A percentile compares a stretch with the other conserved stretches of the same genome.
Evolutionary conservation across 2,113 vertebrate genomes (phyloP).

Genomic region (Candoia aspera): DNA sequence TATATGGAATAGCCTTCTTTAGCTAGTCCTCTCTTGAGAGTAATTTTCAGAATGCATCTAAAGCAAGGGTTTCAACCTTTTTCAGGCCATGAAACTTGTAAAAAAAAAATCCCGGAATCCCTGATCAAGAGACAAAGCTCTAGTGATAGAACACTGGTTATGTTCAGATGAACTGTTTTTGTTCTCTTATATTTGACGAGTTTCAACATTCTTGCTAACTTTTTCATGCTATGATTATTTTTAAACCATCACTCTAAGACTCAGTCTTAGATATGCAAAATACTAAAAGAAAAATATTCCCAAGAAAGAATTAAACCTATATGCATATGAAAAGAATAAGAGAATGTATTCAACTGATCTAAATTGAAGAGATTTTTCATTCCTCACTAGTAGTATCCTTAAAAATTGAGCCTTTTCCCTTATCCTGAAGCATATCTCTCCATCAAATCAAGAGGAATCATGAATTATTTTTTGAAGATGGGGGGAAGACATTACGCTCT

Average conservation of each 20-base stretch:
- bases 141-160: too few species aligned
- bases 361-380: constrained; percentile 11
- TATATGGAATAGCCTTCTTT: background rate
- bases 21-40: background rate
- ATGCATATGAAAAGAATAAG: constrained; percentile 16
- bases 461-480: background rate
- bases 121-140: too few species aligned
- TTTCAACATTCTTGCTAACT: background rate
- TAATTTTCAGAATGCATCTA: background rate
- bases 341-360: background rate
- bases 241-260: background rate
- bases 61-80: background rate
- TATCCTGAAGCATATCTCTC: constrained; percentile 25
- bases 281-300: constrained; percentile 10
- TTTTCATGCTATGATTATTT: constrained; percentile 15
- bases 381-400: constrained; percentile 29
- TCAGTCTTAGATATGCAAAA: background rate
- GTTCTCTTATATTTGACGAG: background rate
- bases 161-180: too few species aligned
- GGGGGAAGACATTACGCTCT: background rate
- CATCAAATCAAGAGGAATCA: constrained; percentile 21
- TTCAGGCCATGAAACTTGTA: too few species aligned
- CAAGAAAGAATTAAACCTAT: constrained; percentile 26
- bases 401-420: constrained; percentile 1
- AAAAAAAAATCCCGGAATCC: too few species aligned